Evolutionary conservation across 1,140 invertebrate genomes (phyloP), one percentile per base, ranked within the genome.

Genomic region (Eurosta solidaginis): DNA sequence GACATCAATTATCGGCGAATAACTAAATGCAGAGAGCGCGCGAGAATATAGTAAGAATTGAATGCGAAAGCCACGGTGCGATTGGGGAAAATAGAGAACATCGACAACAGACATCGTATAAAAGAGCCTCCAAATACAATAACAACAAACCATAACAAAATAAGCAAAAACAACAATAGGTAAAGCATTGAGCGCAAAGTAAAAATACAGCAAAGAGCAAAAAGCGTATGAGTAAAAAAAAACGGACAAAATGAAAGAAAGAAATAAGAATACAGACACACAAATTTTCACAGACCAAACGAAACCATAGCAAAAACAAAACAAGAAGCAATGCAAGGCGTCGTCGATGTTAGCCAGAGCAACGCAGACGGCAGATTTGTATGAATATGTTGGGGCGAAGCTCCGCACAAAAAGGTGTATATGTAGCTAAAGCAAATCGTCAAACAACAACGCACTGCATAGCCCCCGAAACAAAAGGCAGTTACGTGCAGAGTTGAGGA

Each of bases 1-100:
- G 85, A 86, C 85, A 86, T 86, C 85, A 86, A 86, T 86, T 86
- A 86, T 86, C 85, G 85, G 85, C 85, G 85, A 86, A 86, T 86
- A 86, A 86, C 85, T 86, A 84, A 86, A 86, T 86, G 85, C 85
- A 86, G 83, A 86, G 85, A 84, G 59, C 59, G 59, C 85, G 85
- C 85, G 84, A 86, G 83, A 86, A 86, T 86, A 86, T 86, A 81
- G 59, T 68, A 68, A 82, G 85, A 86, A 86, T 84, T 84, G 83
- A 85, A 86, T 85, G 85, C 84, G 85, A 86, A 86, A 86, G 84
- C 85, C 85, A 80, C 73, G 81, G 77, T 82, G 81, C 84, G 85
- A 86, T 86, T 86, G 85, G 83, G 85, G 85, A 86, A 86, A 86
- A 86, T 86, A 86, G 85, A 86, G 85, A 86, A 86, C 85, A 84